A percentile compares a stretch with the other conserved stretches of the same genome.
Evolutionary conservation across 2,113 vertebrate species (phyloP).

Genomic region (Poeciliopsis prolifica): DNA sequence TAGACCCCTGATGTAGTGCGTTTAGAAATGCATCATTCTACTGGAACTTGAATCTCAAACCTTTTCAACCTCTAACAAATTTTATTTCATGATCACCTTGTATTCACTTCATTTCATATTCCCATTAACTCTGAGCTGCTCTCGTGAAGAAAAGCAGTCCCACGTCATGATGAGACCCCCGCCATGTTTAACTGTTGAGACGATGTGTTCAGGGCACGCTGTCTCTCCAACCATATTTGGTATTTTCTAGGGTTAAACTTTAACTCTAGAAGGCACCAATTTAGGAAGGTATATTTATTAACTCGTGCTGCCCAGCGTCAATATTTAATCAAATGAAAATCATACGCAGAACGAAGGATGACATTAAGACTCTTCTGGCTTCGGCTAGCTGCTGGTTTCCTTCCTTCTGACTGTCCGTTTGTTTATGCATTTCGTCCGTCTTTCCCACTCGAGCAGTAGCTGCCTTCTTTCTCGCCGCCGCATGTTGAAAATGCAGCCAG

Average conservation of each 20-base stretch:
- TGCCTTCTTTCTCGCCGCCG: constrained; percentile 18
- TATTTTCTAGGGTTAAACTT: background rate
- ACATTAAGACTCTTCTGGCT: constrained; percentile 39
- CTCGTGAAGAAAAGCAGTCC: background rate
- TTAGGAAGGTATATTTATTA: no score
- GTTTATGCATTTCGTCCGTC: constrained; percentile 46
- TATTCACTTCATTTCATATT: background rate
- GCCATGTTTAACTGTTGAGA: background rate
- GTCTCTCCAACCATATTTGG: background rate
- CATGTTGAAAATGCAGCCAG: constrained; percentile 40
- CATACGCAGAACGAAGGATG: constrained; percentile 28
- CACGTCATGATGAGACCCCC: background rate
- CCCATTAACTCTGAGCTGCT: background rate
- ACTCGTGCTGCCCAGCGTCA: no score
- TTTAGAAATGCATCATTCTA: background rate
- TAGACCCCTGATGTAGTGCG: background rate
- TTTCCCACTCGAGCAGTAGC: constrained; percentile 39
- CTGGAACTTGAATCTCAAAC: background rate
- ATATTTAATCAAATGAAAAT: background rate
- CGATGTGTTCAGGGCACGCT: no score
- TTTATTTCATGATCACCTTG: background rate
- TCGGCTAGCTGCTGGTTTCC: constrained; percentile 32
- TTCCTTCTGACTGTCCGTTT: constrained; percentile 32
- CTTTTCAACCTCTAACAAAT: background rate
- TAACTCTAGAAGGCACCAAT: background rate